phyloP scores from a whole-genome alignment of 1,140 invertebrate species.

The Acyrthosiphon pisum region DNA sequence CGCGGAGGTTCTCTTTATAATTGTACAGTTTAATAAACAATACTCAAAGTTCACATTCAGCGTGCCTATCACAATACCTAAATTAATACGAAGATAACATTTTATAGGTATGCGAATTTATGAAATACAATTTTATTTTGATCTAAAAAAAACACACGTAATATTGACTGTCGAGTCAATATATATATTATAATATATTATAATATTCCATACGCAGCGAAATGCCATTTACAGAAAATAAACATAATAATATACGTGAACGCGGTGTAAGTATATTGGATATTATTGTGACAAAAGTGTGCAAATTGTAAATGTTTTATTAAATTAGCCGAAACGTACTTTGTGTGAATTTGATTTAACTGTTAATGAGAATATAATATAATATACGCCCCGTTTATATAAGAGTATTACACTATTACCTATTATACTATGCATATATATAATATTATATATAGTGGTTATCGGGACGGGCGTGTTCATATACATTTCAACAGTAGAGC shows the following conservation, averaged over 20 bases:
- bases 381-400: background rate
- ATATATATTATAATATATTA: background rate
- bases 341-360: background rate
- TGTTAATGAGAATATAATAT: background rate
- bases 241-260: background rate
- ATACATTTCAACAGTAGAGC: background rate
- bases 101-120: background rate
- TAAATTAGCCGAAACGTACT: background rate
- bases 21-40: constrained; percentile 4
- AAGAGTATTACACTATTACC: background rate
- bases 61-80: background rate
- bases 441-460: background rate
- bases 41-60: background rate
- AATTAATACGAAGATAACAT: background rate
- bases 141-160: background rate
- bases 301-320: background rate
- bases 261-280: background rate
- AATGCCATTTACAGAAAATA: background rate
- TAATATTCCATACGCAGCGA: background rate
- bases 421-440: background rate
- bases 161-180: background rate
- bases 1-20: background rate
- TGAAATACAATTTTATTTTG: background rate
- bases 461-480: background rate
- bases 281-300: background rate